These are phyloP conservation scores for Sabatieria punctata DNA, from an alignment of 2,888 invertebrate genomes.

Conservation along the genomic window DNA sequence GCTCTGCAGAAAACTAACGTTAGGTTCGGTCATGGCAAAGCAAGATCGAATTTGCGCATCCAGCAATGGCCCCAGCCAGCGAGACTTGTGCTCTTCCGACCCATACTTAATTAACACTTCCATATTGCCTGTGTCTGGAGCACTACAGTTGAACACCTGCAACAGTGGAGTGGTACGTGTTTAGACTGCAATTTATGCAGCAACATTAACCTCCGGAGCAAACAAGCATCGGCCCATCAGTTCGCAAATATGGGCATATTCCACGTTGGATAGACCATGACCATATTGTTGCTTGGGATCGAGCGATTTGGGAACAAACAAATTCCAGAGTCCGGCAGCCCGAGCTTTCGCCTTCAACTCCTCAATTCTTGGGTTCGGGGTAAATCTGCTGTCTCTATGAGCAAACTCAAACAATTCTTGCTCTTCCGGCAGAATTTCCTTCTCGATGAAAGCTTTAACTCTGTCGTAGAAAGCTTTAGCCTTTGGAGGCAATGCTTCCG, in stretches of 20 bases:
- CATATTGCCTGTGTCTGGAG: constrained; percentile 40
- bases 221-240: constrained; percentile 33
- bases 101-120: constrained; percentile 38
- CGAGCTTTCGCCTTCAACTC: constrained; percentile 29
- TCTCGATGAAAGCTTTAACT: constrained; percentile 33
- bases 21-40: constrained; percentile 37
- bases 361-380: neutral
- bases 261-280: constrained; percentile 35
- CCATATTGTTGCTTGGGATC: constrained; percentile 22
- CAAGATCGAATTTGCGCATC: constrained; percentile 34
- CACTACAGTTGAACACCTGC: constrained; percentile 37
- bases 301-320: constrained; percentile 35
- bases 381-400: neutral
- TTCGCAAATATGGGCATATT: constrained; percentile 38
- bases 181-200: neutral
- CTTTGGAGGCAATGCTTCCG: constrained; percentile 29
- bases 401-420: constrained; percentile 21
- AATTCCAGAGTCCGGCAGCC: constrained; percentile 34
- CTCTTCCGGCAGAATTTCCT: constrained; percentile 34
- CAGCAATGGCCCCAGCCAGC: constrained; percentile 33
- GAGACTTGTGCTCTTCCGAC: constrained; percentile 32
- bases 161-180: neutral
- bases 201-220: constrained; percentile 32
- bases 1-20: constrained; percentile 15
- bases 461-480: constrained; percentile 29